phyloP scores from a whole-genome alignment of 2,113 vertebrate species.

The Ailurus styani region DNA sequence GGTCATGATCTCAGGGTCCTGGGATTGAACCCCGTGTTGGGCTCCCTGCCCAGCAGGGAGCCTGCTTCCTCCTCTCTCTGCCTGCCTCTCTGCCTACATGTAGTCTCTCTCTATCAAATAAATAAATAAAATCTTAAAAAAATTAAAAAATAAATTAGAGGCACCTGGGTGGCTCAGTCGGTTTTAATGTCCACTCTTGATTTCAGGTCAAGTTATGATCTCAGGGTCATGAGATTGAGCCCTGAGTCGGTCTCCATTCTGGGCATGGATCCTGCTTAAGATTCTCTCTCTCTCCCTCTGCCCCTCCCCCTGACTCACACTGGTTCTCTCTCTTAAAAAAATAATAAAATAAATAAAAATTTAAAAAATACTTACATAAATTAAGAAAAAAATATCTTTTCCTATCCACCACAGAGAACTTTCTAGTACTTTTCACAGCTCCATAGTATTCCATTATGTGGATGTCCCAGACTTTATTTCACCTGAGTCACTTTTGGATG shows the following conservation, averaged over 20 bases:
- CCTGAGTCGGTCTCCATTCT: not conserved
- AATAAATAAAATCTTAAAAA: no score
- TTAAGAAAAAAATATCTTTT: not conserved
- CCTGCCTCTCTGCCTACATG: no score
- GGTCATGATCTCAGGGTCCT: not conserved
- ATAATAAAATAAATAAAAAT: not conserved
- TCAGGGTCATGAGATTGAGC: not conserved
- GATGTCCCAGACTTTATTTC: not conserved
- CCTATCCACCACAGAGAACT: not conserved
- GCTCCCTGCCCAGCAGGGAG: not conserved
- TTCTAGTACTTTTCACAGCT: not conserved
- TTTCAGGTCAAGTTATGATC: no score
- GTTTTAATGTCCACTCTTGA: no score
- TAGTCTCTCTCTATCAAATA: no score
- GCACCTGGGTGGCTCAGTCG: no score
- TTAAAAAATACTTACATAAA: not conserved
- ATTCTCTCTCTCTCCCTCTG: not conserved
- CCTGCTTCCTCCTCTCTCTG: not conserved
- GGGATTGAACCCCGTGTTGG: not conserved
- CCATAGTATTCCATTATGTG: not conserved
- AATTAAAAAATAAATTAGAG: no score
- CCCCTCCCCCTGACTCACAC: not conserved
- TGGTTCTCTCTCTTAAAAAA: not conserved
- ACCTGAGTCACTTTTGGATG: not conserved
- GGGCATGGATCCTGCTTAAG: not conserved